Base-by-base conservation (phyloP, 92 coral and sea anemone species). In the Palythoa grandis region DNA sequence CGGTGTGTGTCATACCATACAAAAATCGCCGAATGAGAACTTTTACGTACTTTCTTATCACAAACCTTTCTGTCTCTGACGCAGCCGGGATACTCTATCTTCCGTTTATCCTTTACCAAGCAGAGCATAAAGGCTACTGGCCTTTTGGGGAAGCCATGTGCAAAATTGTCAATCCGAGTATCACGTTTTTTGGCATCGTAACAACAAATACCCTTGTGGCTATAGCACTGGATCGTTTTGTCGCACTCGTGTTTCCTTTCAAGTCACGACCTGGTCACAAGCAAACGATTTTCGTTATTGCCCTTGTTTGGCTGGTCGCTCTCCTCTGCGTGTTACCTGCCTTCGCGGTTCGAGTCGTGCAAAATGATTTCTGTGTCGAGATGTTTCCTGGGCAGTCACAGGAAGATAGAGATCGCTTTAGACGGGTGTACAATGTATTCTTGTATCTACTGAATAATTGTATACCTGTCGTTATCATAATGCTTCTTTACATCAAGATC, bases 181-280 rank as follows among this genome's bases (percentile, higher is more conserved):
- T 94, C 23, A 90, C 94, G 7, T 86, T 94, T 91, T 94, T 92
- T 76, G 84, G 92, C 22, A 86, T 94, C 8, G 93, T 92, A 58
- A 94, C 98, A 11, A 94, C 98, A 7, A 94, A 94, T 40, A 92
- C 98, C 0, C 87, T 94, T 43, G 95, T 94, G 0, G 98, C 98
- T 4, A 92, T 94, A 67, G 98, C 98, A 3, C 74, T 91, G 13
- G 94, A 94, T 68, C 92, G 98, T 24, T 94, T 94, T 79, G 70
- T 94, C 48, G 93, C 94, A 0, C 68, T 94, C 24, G 95, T 91
- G 19, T 94, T 94, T 48, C 98, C 98, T 11, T 94, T 94, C 73
- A 87, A 72, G 58, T 78, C 92, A 25, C 92, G 94, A 19, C 92
- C 91, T 0, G 76, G 86, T 16, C 88, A 83, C 72, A 85, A 77